phyloP scores from a whole-genome alignment of 2,797 vertebrate species.

The Anisognathus igniventris region DNA sequence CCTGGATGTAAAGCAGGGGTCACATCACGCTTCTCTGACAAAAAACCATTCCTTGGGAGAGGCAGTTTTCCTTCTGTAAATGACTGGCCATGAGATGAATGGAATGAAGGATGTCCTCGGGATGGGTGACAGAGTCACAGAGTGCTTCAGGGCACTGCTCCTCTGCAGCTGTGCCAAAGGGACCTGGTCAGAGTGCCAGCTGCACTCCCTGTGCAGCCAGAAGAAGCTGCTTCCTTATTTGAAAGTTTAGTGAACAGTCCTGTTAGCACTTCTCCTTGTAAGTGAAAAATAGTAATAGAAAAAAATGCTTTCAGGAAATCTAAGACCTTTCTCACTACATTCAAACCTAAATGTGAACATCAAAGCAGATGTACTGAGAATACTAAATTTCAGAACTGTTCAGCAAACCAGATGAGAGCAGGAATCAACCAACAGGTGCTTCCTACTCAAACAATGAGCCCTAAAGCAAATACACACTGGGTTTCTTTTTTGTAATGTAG shows the following conservation, averaged over 20 bases:
- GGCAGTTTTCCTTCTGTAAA: neutral
- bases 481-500: neutral
- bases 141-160: neutral
- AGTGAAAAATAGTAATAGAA: neutral
- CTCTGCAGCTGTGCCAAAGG: neutral
- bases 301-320: neutral
- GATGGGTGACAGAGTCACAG: neutral
- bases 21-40: accelerated
- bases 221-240: neutral
- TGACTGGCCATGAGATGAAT: accelerated
- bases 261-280: neutral
- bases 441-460: neutral
- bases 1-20: neutral
- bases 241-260: neutral
- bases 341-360: neutral
- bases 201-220: neutral
- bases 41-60: neutral
- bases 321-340: neutral
- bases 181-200: neutral
- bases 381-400: neutral
- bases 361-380: neutral
- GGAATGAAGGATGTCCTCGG: neutral
- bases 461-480: neutral
- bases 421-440: neutral
- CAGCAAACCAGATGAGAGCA: neutral